phyloP scores from a whole-genome alignment of 2,797 vertebrate genomes.

The Scarus forsteni region DNA sequence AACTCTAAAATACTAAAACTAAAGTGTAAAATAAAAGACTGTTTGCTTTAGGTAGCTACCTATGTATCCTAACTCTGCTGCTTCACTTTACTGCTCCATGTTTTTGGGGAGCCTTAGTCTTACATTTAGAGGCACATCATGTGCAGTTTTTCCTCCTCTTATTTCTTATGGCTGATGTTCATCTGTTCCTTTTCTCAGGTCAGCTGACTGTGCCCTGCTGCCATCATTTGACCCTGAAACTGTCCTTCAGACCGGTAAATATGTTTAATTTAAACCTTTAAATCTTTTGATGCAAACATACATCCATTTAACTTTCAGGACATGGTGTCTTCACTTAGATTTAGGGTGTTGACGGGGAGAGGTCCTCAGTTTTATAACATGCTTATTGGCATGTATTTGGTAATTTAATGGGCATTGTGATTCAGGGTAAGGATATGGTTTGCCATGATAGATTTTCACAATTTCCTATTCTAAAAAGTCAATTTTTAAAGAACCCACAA shows the following conservation, averaged over 20 bases:
- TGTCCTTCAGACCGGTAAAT: conserved; percentile 94
- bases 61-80: too few relatives aligned
- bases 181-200: conserved; percentile 79
- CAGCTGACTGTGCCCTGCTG: conserved; percentile 90
- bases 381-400: too few relatives aligned
- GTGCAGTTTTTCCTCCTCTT: too few relatives aligned
- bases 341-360: not conserved
- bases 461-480: too few relatives aligned
- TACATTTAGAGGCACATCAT: not conserved
- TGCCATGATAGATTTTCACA: too few relatives aligned
- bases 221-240: conserved; percentile 96
- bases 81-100: too few relatives aligned
- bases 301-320: not conserved
- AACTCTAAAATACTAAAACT: too few relatives aligned
- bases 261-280: not conserved
- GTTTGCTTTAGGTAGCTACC: too few relatives aligned
- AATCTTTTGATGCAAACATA: not conserved
- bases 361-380: not conserved
- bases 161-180: not conserved
- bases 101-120: not conserved
- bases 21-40: too few relatives aligned
- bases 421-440: too few relatives aligned
- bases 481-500: too few relatives aligned
- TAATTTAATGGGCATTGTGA: too few relatives aligned
- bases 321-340: not conserved